Conservation (phyloP, 2,888 invertebrate genomes). For the Cephus rjabovi region DNA sequence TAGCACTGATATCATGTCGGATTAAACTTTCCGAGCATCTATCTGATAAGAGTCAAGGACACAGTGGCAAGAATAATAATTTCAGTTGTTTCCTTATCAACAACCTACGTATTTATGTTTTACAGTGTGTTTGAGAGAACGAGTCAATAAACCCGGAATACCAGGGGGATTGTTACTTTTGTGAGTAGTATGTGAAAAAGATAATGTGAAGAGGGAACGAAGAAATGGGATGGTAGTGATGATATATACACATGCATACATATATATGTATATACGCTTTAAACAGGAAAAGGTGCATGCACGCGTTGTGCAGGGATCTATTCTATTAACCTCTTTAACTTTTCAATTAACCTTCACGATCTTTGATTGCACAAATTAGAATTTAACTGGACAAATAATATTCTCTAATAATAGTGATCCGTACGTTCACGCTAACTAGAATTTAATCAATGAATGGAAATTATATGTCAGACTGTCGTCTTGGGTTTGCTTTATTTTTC, state of each 20-base stretch:
- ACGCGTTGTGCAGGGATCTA: background rate
- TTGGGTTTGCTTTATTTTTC: background rate
- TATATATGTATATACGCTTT: background rate
- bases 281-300: background rate
- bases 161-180: constrained; percentile 54
- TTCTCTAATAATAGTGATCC: background rate
- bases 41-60: background rate
- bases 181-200: constrained; percentile 53
- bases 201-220: constrained; percentile 10
- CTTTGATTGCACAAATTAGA: background rate
- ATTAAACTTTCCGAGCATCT: background rate
- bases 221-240: background rate
- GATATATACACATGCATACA: background rate
- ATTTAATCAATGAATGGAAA: background rate
- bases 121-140: constrained; percentile 56
- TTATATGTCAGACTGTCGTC: background rate
- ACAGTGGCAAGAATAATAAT: background rate
- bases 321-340: background rate
- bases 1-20: background rate
- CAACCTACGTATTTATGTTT: constrained; percentile 36
- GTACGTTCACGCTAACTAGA: background rate
- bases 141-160: constrained; percentile 45
- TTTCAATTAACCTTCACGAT: constrained; percentile 1
- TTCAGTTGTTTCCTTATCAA: background rate
- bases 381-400: background rate